phyloP scores from a whole-genome alignment of 1,140 invertebrate genomes.

The Adoxophyes honmai region DNA sequence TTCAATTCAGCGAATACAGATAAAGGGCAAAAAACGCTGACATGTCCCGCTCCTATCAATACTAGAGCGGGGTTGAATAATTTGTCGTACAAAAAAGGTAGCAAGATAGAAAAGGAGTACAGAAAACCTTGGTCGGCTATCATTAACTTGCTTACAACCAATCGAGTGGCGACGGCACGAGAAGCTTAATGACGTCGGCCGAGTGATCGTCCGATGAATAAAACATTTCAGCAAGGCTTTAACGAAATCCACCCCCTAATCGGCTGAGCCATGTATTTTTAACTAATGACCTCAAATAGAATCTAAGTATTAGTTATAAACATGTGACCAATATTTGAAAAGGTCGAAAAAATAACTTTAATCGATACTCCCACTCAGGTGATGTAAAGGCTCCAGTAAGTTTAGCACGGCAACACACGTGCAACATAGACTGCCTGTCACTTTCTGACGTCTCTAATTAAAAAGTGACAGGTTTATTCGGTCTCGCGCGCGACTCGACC shows the following conservation, averaged over 20 bases:
- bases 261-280: constrained; percentile 11
- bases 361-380: too few species aligned
- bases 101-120: background rate
- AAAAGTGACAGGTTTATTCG: too few species aligned
- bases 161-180: constrained; percentile 3
- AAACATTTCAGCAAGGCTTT: constrained; percentile 20
- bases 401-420: too few species aligned
- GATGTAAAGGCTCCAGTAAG: too few species aligned
- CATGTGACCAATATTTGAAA: too few species aligned
- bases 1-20: constrained; percentile 2
- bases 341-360: too few species aligned
- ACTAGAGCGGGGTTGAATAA: constrained; percentile 5
- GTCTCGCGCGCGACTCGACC: too few species aligned
- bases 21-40: constrained; percentile 13
- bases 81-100: constrained; percentile 11
- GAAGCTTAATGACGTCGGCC: background rate
- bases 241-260: constrained; percentile 16
- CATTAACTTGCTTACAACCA: constrained; percentile 10
- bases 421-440: too few species aligned
- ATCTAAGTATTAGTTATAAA: background rate
- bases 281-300: constrained; percentile 4
- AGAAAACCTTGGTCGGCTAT: constrained; percentile 12
- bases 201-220: constrained; percentile 20
- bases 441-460: too few species aligned
- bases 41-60: background rate